Base-by-base conservation (phyloP, 1,140 invertebrate genomes). In the Lasioglossum albipes region DNA sequence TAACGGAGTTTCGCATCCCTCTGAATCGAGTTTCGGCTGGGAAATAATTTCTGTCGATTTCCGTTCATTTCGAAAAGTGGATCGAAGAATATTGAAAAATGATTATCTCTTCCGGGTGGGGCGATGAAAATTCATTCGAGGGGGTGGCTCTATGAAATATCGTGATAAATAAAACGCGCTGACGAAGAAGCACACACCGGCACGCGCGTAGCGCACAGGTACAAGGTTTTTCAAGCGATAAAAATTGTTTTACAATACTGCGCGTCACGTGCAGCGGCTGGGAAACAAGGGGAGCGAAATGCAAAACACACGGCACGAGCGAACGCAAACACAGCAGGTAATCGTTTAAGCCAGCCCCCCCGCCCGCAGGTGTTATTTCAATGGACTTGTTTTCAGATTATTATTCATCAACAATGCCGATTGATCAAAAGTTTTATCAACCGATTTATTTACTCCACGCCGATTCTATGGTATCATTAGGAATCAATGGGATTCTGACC, bases 241-340 rank as follows among this genome's bases (percentile, higher is more conserved):
- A 76, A 76, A 76, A 76, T 76, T 76, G 75, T 76, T 76, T 76
- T 69, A 76, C 75, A 76, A 76, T 76, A 76, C 54, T 49, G 22
- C 49, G 75, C 65, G 75, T 76, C 65, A 76, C 75, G 65, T 59
- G 65, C 65, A 76, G 22, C 22, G 75, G 42, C 36, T 52, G 59
- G 75, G 66, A 76, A 76, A 68, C 75, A 61, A 69, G 75, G 75
- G 75, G 69, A 69, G 57, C 75, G 65, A 68, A 76, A 76, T 76
- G 75, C 75, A 69, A 76, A 76, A 57, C 75, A 75, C 74, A 67
- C 41, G 41, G 52, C 41, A 16, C 52, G 41, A 31, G 22, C 20
- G 65, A 45, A 45, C 65, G 52, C 49, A 54, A 45, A 69, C 65
- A 45, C 52, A 27, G 22, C 18, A 20, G 65, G 65, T 69, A 76